Evolutionary conservation across 2,797 vertebrate species (phyloP).

Genomic region (Trachops cirrhosus): DNA sequence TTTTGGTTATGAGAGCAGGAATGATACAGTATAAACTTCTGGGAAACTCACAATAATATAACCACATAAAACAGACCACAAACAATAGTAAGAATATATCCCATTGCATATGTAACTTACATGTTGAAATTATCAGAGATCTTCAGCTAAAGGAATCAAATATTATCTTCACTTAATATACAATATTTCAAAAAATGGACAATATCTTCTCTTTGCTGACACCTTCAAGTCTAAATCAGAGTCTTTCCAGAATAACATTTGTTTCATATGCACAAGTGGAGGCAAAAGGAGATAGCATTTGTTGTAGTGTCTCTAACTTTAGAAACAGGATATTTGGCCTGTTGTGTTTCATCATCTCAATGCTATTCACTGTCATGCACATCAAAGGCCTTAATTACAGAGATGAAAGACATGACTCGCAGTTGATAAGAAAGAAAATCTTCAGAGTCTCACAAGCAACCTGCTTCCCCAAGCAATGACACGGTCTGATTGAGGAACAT

Average conservation of each 20-base stretch:
- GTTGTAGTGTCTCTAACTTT: background rate
- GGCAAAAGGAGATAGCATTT: background rate
- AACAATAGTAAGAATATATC: background rate
- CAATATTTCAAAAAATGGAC: background rate
- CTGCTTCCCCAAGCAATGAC: background rate
- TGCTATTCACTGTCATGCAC: background rate
- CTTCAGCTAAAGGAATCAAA: background rate
- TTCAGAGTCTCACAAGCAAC: background rate
- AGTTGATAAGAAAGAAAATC: conserved; percentile 47
- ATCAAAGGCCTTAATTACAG: conserved; percentile 47
- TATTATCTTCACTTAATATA: background rate
- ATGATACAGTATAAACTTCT: background rate
- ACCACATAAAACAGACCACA: background rate
- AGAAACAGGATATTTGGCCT: background rate
- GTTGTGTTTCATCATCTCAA: conserved; percentile 38
- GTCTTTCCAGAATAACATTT: background rate
- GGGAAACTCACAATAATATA: background rate
- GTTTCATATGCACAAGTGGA: background rate
- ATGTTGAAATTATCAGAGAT: background rate
- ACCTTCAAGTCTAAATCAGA: background rate
- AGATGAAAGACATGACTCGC: conserved; percentile 30
- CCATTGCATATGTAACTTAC: background rate
- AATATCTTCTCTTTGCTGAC: background rate
- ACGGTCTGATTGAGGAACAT: background rate
- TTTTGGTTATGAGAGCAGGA: background rate